phyloP scores from a whole-genome alignment of 2,888 invertebrate genomes.

The Trilocha varians region DNA sequence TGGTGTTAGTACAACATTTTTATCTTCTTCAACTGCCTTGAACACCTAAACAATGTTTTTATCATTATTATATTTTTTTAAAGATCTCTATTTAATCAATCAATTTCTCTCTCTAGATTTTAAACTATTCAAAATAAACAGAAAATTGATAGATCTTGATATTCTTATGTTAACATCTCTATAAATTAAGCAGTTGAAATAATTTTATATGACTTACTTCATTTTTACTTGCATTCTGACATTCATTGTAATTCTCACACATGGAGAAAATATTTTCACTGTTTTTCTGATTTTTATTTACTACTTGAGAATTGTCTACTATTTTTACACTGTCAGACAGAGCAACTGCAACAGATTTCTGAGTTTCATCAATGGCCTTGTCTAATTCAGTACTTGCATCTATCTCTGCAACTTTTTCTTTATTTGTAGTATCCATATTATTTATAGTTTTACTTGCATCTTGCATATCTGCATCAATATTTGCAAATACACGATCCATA shows the following conservation, averaged over 20 bases:
- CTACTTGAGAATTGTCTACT: too few relatives aligned
- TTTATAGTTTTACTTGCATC: conserved; percentile 27
- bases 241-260: conserved; percentile 33
- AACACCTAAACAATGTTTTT: conserved; percentile 20
- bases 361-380: conserved; percentile 4
- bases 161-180: too few relatives aligned
- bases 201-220: not conserved
- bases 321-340: too few relatives aligned
- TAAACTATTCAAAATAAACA: too few relatives aligned
- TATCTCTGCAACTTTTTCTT: not conserved
- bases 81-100: too few relatives aligned
- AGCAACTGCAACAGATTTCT: too few relatives aligned
- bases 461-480: conserved; percentile 54
- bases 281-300: conserved; percentile 34
- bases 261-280: conserved; percentile 60
- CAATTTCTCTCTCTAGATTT: too few relatives aligned
- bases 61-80: not conserved
- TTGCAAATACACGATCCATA: conserved; percentile 55
- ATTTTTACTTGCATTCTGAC: not conserved
- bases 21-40: conserved; percentile 14
- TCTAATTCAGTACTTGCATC: not conserved
- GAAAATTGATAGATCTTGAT: too few relatives aligned
- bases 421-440: conserved; percentile 8
- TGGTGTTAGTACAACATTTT: conserved; percentile 37
- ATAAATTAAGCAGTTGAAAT: not conserved